phyloP scores from a whole-genome alignment of 2,797 vertebrate genomes.

The Ciconia nigra region DNA sequence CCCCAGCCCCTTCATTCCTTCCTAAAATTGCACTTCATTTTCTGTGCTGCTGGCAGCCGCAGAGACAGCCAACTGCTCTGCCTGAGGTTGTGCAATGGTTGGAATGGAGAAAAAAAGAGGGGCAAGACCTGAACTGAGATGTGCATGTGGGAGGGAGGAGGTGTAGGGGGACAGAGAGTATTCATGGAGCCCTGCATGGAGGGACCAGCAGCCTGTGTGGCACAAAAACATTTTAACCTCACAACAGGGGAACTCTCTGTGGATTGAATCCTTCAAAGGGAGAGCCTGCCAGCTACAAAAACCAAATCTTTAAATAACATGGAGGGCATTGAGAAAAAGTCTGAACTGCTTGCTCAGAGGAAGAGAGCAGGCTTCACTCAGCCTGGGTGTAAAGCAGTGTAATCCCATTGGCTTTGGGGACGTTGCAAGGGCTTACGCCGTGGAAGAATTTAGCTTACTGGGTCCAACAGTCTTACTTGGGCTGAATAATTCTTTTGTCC shows the following conservation, averaged over 20 bases:
- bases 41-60: not conserved
- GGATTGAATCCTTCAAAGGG: not conserved
- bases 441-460: not conserved
- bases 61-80: not conserved
- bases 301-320: not conserved
- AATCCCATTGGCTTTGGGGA: not conserved
- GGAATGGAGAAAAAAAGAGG: not conserved
- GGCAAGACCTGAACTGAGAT: not conserved
- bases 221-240: not conserved
- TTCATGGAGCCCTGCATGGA: rapidly evolving
- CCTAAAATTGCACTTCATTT: not conserved
- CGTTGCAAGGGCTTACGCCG: not conserved
- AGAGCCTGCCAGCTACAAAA: not conserved
- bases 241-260: not conserved
- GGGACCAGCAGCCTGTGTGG: not conserved
- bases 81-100: not conserved
- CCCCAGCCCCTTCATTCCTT: not conserved
- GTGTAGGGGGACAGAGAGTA: not conserved
- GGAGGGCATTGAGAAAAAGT: not conserved
- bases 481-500: conserved; percentile 37
- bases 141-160: not conserved
- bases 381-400: not conserved
- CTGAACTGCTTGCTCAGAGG: rapidly evolving
- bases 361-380: not conserved
- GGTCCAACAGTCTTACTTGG: not conserved